Conservation (phyloP, 2,888 invertebrate species). For the Magallana nippona region DNA sequence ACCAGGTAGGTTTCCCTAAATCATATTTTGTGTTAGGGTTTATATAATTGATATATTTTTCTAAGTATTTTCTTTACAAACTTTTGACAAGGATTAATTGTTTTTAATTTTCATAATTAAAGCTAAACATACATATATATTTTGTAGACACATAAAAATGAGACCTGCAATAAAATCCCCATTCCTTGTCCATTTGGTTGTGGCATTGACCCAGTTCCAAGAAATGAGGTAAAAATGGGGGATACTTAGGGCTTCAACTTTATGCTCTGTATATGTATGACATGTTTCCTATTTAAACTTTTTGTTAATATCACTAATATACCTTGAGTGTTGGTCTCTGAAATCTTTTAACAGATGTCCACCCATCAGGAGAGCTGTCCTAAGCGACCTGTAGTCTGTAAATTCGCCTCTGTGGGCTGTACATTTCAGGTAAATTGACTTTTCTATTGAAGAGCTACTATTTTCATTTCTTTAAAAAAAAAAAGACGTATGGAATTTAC, state of each 20-base stretch:
- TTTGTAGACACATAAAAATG: conserved; percentile 45
- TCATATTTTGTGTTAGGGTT: too few relatives aligned
- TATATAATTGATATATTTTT: too few relatives aligned
- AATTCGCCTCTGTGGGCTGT: conserved; percentile 46
- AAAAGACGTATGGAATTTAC: too few relatives aligned
- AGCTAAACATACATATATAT: background rate
- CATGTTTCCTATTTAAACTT: background rate
- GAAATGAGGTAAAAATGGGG: conserved; percentile 39
- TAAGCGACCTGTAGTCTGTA: conserved; percentile 43
- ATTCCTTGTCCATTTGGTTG: conserved; percentile 46
- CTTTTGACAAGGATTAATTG: too few relatives aligned
- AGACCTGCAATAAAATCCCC: conserved; percentile 38
- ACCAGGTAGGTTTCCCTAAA: too few relatives aligned
- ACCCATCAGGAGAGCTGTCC: conserved; percentile 42
- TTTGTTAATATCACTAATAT: background rate
- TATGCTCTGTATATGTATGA: background rate
- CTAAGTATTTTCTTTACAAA: too few relatives aligned
- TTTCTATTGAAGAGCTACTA: too few relatives aligned
- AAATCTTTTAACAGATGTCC: conserved; percentile 42
- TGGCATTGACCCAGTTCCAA: conserved; percentile 33
- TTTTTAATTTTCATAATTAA: background rate
- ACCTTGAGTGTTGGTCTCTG: too few relatives aligned
- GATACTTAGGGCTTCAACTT: background rate
- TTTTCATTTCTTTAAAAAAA: too few relatives aligned
- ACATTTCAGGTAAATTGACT: conserved; percentile 42